These are phyloP conservation scores for Scaptomyza reducta DNA, from an alignment of 2,888 invertebrate species.

Conservation along the genomic window DNA sequence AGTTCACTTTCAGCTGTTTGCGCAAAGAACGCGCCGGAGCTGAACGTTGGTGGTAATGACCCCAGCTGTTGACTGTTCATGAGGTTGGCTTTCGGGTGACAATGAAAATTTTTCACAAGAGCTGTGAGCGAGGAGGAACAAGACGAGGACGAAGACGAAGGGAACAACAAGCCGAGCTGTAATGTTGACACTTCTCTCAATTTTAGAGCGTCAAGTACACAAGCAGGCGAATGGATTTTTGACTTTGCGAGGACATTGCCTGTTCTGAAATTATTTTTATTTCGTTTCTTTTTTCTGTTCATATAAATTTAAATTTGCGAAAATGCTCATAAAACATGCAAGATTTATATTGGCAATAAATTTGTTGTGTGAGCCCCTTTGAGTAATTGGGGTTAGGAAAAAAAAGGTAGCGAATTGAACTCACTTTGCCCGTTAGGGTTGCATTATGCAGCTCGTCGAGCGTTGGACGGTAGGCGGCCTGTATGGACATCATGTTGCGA, in stretches of 20 bases:
- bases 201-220: constrained; percentile 8
- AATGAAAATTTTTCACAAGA: constrained; percentile 11
- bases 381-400: background rate
- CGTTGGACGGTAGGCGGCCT: constrained; percentile 93
- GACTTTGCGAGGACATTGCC: constrained; percentile 27
- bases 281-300: background rate
- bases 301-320: constrained; percentile 19
- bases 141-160: background rate
- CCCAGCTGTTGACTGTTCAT: constrained; percentile 24
- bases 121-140: too few relatives aligned
- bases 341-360: constrained; percentile 7
- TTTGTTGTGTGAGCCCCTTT: background rate
- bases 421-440: constrained; percentile 91
- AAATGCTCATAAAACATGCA: background rate
- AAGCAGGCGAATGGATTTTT: constrained; percentile 4
- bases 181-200: constrained; percentile 18
- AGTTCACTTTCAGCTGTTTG: constrained; percentile 11
- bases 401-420: constrained; percentile 51
- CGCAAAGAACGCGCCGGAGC: background rate
- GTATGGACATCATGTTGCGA: constrained; percentile 94
- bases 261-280: background rate
- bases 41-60: constrained; percentile 47
- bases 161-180: background rate
- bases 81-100: background rate
- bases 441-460: constrained; percentile 95